A percentile compares a stretch with the other conserved stretches of the same genome.
These are phyloP conservation scores for Romanomermis culicivorax DNA, from an alignment of 2,888 invertebrate genomes.

Conservation along the genomic window DNA sequence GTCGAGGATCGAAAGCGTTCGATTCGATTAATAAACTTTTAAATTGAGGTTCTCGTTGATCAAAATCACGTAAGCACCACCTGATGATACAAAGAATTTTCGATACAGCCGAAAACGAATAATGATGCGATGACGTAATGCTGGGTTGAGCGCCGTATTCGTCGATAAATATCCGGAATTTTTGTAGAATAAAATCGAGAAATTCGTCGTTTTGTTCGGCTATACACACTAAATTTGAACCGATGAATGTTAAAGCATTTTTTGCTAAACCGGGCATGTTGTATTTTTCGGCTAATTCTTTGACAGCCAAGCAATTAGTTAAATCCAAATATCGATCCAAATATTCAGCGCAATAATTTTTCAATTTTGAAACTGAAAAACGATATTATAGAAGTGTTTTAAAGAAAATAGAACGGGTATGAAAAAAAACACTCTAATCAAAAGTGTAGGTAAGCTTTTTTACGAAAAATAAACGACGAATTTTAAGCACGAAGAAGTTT, in stretches of 20 bases:
- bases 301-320: conserved; percentile 42
- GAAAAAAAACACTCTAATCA: too few relatives aligned
- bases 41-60: conserved; percentile 37
- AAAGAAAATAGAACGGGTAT: too few relatives aligned
- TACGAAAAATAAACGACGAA: background rate
- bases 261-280: conserved; percentile 39
- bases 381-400: background rate
- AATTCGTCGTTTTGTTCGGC: background rate
- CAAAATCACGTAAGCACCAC: conserved; percentile 37
- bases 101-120: background rate
- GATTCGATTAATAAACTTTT: conserved; percentile 36
- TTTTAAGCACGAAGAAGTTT: background rate
- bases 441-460: background rate
- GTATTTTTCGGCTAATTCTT: conserved; percentile 41
- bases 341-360: conserved; percentile 43
- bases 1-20: background rate
- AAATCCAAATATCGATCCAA: conserved; percentile 41
- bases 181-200: background rate
- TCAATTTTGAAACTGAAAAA: conserved; percentile 29
- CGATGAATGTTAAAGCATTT: conserved; percentile 38
- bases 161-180: background rate
- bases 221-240: conserved; percentile 33
- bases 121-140: background rate
- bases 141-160: background rate
- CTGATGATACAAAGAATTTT: conserved; percentile 36